phyloP scores from a whole-genome alignment of 2,113 vertebrate genomes.

The Xenopus tropicalis region DNA sequence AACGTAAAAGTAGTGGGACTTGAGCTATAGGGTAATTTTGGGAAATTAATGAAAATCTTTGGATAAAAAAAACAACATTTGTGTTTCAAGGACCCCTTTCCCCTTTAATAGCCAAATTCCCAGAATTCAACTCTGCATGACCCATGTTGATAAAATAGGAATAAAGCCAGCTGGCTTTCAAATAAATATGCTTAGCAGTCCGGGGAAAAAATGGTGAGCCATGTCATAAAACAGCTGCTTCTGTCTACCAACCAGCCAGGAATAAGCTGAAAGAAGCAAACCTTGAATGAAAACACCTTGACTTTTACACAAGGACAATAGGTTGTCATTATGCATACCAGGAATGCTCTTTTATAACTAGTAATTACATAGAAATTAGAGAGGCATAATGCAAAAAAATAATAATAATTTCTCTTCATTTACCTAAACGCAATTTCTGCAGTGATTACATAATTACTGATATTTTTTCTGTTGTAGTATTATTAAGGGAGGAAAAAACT shows the following conservation, averaged over 20 bases:
- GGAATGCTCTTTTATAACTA: conserved; percentile 72
- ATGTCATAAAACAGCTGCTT: conserved; percentile 69
- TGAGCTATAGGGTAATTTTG: not conserved
- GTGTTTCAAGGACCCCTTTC: no score
- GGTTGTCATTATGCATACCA: conserved; percentile 76
- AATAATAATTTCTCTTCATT: conserved; percentile 70
- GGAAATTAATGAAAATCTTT: no score
- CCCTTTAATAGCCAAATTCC: conserved; percentile 47
- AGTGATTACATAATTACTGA: conserved; percentile 76
- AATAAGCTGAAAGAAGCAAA: conserved; percentile 75
- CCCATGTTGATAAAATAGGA: conserved; percentile 61
- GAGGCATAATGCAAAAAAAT: conserved; percentile 66
- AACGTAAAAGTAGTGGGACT: no score
- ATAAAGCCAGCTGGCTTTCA: conserved; percentile 69
- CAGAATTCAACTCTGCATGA: conserved; percentile 56
- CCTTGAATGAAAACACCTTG: conserved; percentile 71
- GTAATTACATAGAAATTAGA: conserved; percentile 80
- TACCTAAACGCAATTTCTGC: conserved; percentile 71
- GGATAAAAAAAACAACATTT: no score
- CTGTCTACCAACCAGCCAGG: conserved; percentile 69
- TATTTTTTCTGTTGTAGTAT: conserved; percentile 65
- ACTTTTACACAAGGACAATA: conserved; percentile 78
- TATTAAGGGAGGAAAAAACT: conserved; percentile 66
- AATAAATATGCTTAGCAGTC: conserved; percentile 56
- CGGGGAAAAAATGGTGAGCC: conserved; percentile 57